These are phyloP conservation scores for Poeciliopsis turneri DNA, from an alignment of 2,797 vertebrate species.

Conservation along the genomic window DNA sequence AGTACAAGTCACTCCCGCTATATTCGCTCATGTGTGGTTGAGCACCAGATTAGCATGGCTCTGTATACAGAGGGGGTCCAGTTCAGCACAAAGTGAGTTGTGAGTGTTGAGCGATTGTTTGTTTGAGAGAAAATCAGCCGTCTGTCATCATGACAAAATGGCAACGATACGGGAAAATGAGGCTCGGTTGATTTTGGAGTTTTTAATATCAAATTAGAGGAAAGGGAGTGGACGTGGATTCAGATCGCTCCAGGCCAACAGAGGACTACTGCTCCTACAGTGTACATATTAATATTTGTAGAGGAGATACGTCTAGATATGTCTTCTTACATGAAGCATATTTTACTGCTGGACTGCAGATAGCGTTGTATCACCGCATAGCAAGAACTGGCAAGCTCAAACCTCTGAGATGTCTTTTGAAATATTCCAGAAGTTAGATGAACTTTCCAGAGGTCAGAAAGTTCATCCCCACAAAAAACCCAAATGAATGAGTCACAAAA, in stretches of 20 bases:
- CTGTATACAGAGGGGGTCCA: slow-evolving; percentile 34
- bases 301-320: neutral
- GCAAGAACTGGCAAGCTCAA: slow-evolving; percentile 12
- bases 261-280: neutral
- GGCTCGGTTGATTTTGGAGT: neutral
- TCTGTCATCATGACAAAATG: slow-evolving; percentile 38
- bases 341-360: neutral
- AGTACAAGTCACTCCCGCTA: slow-evolving; percentile 56
- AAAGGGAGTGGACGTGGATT: neutral
- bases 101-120: slow-evolving; percentile 42
- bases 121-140: slow-evolving; percentile 28
- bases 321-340: neutral
- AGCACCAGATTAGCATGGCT: slow-evolving; percentile 59
- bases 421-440: slow-evolving; percentile 27
- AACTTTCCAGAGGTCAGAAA: slow-evolving; percentile 4
- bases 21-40: slow-evolving; percentile 49
- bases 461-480: neutral
- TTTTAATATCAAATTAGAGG: neutral
- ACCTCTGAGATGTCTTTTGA: slow-evolving; percentile 13
- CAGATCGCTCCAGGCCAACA: neutral
- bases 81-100: slow-evolving; percentile 50
- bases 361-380: slow-evolving; percentile 15
- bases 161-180: neutral
- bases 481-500: neutral
- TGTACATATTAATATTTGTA: neutral